These are phyloP conservation scores for Cryptus armator DNA, from an alignment of 2,888 invertebrate genomes.

Conservation along the genomic window DNA sequence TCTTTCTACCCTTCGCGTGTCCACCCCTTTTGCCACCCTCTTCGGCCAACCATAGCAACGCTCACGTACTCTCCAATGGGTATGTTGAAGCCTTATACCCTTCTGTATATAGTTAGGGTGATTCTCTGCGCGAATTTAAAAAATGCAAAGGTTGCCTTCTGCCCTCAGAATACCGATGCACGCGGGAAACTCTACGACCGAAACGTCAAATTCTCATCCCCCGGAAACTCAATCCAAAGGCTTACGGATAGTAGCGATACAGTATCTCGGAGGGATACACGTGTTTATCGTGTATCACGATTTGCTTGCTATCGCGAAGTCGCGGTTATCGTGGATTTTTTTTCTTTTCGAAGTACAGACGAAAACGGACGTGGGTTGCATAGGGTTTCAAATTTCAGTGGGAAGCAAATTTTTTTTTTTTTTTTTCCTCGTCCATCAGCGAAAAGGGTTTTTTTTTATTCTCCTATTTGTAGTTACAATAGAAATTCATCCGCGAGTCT, in stretches of 20 bases:
- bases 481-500: conserved; percentile 11
- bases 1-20: conserved; percentile 54
- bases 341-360: not conserved
- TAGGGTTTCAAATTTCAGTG: not conserved
- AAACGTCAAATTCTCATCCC: conserved; percentile 18
- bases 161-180: conserved; percentile 76
- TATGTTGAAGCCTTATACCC: conserved; percentile 34
- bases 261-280: not conserved
- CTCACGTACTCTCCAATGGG: conserved; percentile 39
- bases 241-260: not conserved
- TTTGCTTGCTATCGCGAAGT: not conserved
- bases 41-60: conserved; percentile 33
- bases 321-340: conserved; percentile 14
- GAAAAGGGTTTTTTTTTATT: not conserved
- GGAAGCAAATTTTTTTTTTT: not conserved
- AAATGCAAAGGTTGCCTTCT: conserved; percentile 78
- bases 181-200: conserved; percentile 19
- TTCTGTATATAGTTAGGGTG: conserved; percentile 58
- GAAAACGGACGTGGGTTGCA: not conserved
- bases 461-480: not conserved
- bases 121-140: conserved; percentile 72
- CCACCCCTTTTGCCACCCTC: conserved; percentile 38
- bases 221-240: conserved; percentile 16
- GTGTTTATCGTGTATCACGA: not conserved
- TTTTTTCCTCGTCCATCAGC: conserved; percentile 22